Percentiles rank a stretch among this genome's conserved stretches.
Conservation (phyloP, 2,888 invertebrate species). For the Cybosia mesomella region DNA sequence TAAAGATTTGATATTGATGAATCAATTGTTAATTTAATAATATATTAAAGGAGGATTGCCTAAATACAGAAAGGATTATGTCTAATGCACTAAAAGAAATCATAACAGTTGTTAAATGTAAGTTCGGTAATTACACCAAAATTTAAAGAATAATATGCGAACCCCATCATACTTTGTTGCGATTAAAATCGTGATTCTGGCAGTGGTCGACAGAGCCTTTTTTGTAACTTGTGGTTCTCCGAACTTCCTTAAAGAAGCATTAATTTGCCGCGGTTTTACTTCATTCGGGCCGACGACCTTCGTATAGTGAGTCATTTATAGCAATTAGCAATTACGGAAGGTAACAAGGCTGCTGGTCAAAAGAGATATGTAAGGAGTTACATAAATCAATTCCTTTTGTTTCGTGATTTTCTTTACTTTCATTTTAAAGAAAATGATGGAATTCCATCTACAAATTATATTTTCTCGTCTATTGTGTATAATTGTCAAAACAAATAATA, state of each 20-base stretch:
- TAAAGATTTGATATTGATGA: neutral
- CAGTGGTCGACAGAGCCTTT: constrained; percentile 55
- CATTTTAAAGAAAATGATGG: too few species aligned
- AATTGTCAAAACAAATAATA: neutral
- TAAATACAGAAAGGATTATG: neutral
- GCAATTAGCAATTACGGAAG: constrained; percentile 61
- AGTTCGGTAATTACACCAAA: constrained; percentile 17
- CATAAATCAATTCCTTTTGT: constrained; percentile 33
- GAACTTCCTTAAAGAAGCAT: constrained; percentile 67
- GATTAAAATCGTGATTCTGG: constrained; percentile 60
- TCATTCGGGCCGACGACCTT: constrained; percentile 68
- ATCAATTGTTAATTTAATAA: neutral
- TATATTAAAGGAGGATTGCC: neutral
- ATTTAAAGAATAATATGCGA: constrained; percentile 33
- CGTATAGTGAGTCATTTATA: constrained; percentile 62
- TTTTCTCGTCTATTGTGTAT: neutral
- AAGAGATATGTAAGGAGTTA: constrained; percentile 36
- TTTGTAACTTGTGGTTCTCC: constrained; percentile 62
- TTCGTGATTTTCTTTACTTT: neutral
- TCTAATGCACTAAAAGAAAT: neutral
- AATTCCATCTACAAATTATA: neutral
- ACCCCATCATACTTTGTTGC: constrained; percentile 51
- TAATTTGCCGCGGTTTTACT: constrained; percentile 65
- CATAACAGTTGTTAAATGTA: neutral
- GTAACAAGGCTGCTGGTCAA: constrained; percentile 54